Base-by-base conservation (phyloP, 1,140 invertebrate genomes). In the Pseudomyrmex sp. region DNA sequence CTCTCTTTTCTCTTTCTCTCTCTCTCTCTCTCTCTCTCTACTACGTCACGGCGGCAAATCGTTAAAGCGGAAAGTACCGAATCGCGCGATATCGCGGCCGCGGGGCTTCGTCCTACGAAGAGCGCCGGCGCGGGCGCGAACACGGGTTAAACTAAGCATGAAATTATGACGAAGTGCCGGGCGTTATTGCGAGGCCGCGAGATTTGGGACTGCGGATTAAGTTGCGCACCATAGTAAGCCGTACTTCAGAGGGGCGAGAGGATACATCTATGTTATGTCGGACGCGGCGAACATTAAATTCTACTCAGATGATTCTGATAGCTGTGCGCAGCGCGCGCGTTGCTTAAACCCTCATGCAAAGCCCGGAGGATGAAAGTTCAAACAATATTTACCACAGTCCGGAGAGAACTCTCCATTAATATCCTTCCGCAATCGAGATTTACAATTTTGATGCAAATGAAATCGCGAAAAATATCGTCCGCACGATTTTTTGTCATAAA, bases 151-250 rank as follows among this genome's bases (percentile, higher is more conserved):
- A 80, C 76, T 80, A 72, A 80, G 76, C 76, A 80, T 80, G 66
- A 80, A 80, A 80, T 80, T 80, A 80, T 80, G 76, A 80, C 76
- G 66, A 80, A 80, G 76, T 72, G 76, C 76, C 44, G 54, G 76
- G 35, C 20, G 76, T 72, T 80, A 80, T 80, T 58, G 56, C 23
- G 82, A 72, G 52, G 82, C 54, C 35, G 62, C 35, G 65, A 86
- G 59, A 86, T 84, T 84, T 62, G 52, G 48, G 20, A 80, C 70
- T 83, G 48, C 54, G 86, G 61, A 87, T 80, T 80, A 80, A 80
- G 76, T 80, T 59, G 76, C 76, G 59, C 13, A 72, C 56, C 58
- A 59, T 56, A 35, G 54, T 59, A 80, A 70, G 54, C 76, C 54
- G 20, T 72, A 70, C 54, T 59, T 80, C 54, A 59, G 66, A 80